These are phyloP conservation scores for Phalera bucephala DNA, from an alignment of 2,888 invertebrate genomes.

Conservation along the genomic window DNA sequence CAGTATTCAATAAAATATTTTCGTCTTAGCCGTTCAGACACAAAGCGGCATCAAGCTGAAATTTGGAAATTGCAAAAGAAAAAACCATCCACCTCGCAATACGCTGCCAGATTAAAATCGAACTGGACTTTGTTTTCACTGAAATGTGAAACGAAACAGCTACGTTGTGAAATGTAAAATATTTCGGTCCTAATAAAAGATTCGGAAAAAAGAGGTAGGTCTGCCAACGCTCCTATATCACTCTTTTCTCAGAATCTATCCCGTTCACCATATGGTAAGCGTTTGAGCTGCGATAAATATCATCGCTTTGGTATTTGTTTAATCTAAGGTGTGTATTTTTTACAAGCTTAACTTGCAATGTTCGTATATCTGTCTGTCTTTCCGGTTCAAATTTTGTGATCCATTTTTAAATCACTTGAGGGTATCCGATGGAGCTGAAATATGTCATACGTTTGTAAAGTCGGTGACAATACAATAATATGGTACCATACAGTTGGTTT, in stretches of 20 bases:
- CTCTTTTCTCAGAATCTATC: too few relatives aligned
- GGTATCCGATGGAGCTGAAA: too few relatives aligned
- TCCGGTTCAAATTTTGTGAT: too few relatives aligned
- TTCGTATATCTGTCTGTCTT: too few relatives aligned
- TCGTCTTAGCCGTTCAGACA: background rate
- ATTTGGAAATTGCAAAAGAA: slow-evolving; percentile 21
- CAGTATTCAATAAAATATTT: slow-evolving; percentile 21
- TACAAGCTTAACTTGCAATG: too few relatives aligned
- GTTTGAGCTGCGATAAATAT: background rate
- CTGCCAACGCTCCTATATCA: too few relatives aligned
- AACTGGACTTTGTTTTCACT: slow-evolving; percentile 37
- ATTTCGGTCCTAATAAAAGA: slow-evolving; percentile 61
- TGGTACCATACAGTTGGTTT: too few relatives aligned
- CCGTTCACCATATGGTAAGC: too few relatives aligned
- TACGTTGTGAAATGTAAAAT: slow-evolving; percentile 63
- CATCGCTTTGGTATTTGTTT: background rate
- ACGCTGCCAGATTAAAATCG: slow-evolving; percentile 38
- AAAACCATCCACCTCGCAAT: slow-evolving; percentile 22
- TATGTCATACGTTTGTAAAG: too few relatives aligned
- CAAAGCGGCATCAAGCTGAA: slow-evolving; percentile 1
- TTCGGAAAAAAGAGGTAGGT: slow-evolving; percentile 30
- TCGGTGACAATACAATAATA: too few relatives aligned
- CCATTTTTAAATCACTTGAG: too few relatives aligned
- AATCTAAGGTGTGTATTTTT: too few relatives aligned
- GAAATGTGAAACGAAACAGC: slow-evolving; percentile 48